Evolutionary conservation across 2,888 invertebrate species (phyloP), one percentile per base, ranked within the genome.

Genomic region (Campaea margaritaria): DNA sequence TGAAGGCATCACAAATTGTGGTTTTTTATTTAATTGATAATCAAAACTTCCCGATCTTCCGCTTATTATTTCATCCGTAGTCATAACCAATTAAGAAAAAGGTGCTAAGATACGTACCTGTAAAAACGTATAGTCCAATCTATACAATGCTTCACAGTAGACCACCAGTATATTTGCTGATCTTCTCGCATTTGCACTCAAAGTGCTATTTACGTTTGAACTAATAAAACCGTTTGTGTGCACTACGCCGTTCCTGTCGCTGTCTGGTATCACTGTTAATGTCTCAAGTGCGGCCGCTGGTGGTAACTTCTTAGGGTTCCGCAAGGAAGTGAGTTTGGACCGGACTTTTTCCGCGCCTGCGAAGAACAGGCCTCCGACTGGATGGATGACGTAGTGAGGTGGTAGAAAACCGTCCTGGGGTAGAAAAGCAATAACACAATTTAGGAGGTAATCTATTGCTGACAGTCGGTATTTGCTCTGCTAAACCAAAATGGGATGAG

Each of bases 41-140:
- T n/a, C n/a, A 21, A 21, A 21, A 21, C 21, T 21, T 21, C 21
- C 5, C 21, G 21, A 21, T 21, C 21, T 2, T 21, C 5, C 21
- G 5, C 21, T 21, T 21, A 5, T 5, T 21, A 5, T 5, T 21
- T 21, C 21, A 21, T 21, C 3, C 21, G 2, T 21, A 21, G 21
- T 5, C 3, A 21, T 21, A 31, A 31, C 31, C 4, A 3, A 10
- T 1, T 31, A 36, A 2, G 3, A 3, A n/a, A n/a, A 36, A n/a
- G 10, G 3, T 5, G 13, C 11, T 28, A 10, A 36, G 2, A 43
- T 42, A 57, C 80, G 66, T 82, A 95, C 96, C 89, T 95, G 94
- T 65, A 94, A 91, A 62, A 95, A 94, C 0, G 96, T 96, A 76
- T 94, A 96, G 78, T 96, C 96, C 68, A 95, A 84, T 69, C 93